Base-by-base conservation (phyloP, 2,113 vertebrate genomes). In the Tinamus guttatus region DNA sequence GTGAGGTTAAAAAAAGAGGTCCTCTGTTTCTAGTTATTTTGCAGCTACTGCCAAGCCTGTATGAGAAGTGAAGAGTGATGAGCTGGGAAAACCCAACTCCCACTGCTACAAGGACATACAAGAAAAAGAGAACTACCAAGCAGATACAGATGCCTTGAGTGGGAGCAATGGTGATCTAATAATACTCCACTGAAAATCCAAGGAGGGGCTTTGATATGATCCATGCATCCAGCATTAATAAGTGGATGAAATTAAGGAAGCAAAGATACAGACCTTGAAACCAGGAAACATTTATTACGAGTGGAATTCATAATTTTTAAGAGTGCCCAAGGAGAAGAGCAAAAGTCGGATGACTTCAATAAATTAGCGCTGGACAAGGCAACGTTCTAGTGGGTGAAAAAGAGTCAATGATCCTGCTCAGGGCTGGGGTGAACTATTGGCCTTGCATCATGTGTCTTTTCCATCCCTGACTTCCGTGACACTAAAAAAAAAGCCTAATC, bases 21-120 rank as follows among this genome's bases (percentile, higher is more conserved):
- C 18, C 16, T 69, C 43, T 60, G 60, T 75, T 94, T 94, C 60
- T 78, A 19, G 9, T 62, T 68, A 22, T 79, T 93, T 79, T 75
- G 93, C 93, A 94, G 78, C 91, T 85, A 74, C 81, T 94, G 49
- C 32, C 32, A 68, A 79, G 59, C 38, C 80, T 84, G 51, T 30
- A 54, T 40, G 62, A 93, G 94, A 92, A 78, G 64, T 78, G 51
- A 79, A 73, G 90, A 95, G n/a, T 2, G 49, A 91, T 96, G 89
- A 85, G 89, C 74, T 87, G 52, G 86, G 54, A 81, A 95, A 97
- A 97, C 92, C 49, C 87, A 93, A 94, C 70, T 92, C 91, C 71
- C 52, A 87, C 43, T 36, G 54, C 1, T 13, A 82, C 47, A 81
- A 52, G 20, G 81, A 82, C 81, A 87, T 82, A 78, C 52, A 81